These are phyloP conservation scores for Leucoptera coffeella DNA, from an alignment of 2,888 invertebrate species.

Conservation along the genomic window DNA sequence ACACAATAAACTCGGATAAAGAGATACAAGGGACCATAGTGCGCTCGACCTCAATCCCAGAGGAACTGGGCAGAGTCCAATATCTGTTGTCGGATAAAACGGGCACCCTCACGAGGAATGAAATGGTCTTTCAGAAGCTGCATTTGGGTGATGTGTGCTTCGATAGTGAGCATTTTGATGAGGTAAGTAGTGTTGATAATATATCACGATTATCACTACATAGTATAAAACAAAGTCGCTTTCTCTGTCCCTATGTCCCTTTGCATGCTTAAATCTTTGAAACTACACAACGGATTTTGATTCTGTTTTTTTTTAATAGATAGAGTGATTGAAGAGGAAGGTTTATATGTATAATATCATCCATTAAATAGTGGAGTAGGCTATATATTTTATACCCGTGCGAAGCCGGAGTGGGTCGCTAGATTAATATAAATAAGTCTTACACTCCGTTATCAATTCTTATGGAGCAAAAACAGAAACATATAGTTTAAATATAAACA, in stretches of 20 bases:
- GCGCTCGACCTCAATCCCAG: conserved; percentile 95
- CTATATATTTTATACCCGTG: no score
- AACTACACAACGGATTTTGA: no score
- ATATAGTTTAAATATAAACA: no score
- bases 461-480: no score
- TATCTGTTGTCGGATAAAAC: conserved; percentile 98
- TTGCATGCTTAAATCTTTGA: no score
- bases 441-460: no score
- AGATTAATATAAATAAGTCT: not conserved
- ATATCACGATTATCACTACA: not conserved
- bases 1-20: conserved; percentile 91
- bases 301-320: no score
- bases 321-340: no score
- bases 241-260: no score
- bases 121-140: conserved; percentile 95
- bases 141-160: conserved; percentile 92
- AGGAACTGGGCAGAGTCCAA: conserved; percentile 93
- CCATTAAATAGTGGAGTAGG: no score
- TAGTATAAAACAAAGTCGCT: not conserved
- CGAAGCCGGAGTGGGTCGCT: no score
- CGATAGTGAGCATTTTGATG: conserved; percentile 79
- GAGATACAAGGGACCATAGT: conserved; percentile 93
- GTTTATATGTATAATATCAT: no score
- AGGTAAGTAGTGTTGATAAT: conserved; percentile 36
- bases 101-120: conserved; percentile 96